Evolutionary conservation across 2,888 invertebrate genomes (phyloP).

Genomic region (Erebia palarica): DNA sequence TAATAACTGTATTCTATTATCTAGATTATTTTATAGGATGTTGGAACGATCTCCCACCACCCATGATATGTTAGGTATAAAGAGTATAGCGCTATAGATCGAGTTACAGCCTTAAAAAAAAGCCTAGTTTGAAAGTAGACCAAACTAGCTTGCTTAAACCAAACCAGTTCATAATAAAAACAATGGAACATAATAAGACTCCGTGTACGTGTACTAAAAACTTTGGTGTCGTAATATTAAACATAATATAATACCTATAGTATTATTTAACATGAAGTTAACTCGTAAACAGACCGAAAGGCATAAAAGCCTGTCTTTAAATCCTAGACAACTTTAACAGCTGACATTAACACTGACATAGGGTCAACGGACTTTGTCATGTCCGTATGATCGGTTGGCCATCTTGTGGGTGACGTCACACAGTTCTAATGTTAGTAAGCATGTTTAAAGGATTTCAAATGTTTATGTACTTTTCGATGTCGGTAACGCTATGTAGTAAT

Average conservation of each 20-base stretch:
- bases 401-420: conserved; percentile 62
- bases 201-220: conserved; percentile 15
- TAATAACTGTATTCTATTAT: too few species aligned
- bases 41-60: too few species aligned
- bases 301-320: conserved; percentile 29
- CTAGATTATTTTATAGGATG: too few species aligned
- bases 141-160: conserved; percentile 10
- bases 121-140: conserved; percentile 17
- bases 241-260: too few species aligned
- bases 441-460: conserved; percentile 28
- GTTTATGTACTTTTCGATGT: conserved; percentile 25
- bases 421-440: conserved; percentile 34
- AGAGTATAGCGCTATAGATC: conserved; percentile 3
- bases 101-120: conserved; percentile 10
- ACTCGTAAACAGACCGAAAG: conserved; percentile 16
- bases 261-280: conserved; percentile 23
- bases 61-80: not conserved
- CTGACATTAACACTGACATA: conserved; percentile 69
- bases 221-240: conserved; percentile 2
- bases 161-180: conserved; percentile 16
- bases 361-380: conserved; percentile 62
- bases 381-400: conserved; percentile 44
- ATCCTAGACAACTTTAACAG: conserved; percentile 51
- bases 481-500: not conserved
- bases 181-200: conserved; percentile 21